Percentiles rank a stretch among this genome's conserved stretches.
These are phyloP conservation scores for Chionoecetes opilio DNA, from an alignment of 1,140 invertebrate genomes.

Conservation along the genomic window DNA sequence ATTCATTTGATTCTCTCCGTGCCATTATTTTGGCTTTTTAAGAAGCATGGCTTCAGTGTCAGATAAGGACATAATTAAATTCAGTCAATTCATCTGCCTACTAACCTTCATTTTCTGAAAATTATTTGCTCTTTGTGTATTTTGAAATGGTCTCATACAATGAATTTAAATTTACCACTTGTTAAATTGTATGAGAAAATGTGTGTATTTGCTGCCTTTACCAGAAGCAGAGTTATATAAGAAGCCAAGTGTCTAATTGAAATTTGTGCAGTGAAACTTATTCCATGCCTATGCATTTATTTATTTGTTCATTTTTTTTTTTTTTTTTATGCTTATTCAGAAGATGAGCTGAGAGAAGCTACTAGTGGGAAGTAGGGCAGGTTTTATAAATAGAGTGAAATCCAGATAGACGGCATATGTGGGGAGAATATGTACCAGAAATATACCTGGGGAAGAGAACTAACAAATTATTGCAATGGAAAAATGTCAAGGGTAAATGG, in stretches of 20 bases:
- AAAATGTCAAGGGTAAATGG: too few species aligned
- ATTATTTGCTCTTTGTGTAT: neutral
- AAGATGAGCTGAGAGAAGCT: neutral
- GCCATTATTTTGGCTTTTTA: neutral
- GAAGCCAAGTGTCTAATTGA: neutral
- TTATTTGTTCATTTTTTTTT: neutral
- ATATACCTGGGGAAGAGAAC: too few species aligned
- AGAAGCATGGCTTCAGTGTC: neutral
- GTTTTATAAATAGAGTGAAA: too few species aligned
- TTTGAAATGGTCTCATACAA: neutral
- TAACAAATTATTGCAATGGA: too few species aligned
- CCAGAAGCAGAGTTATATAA: neutral
- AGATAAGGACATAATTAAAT: neutral
- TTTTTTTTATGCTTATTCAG: conserved; percentile 32
- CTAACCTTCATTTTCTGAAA: neutral
- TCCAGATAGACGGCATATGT: too few species aligned
- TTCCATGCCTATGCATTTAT: too few species aligned
- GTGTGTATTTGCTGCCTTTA: conserved; percentile 13
- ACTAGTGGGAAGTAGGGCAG: too few species aligned
- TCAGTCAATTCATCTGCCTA: neutral
- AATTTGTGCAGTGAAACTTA: neutral
- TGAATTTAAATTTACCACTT: conserved; percentile 37
- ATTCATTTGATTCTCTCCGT: neutral
- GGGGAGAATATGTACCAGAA: too few species aligned
- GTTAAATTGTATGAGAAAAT: neutral